Conservation (phyloP, 2,797 vertebrate species). For the Protonibea diacanthus region DNA sequence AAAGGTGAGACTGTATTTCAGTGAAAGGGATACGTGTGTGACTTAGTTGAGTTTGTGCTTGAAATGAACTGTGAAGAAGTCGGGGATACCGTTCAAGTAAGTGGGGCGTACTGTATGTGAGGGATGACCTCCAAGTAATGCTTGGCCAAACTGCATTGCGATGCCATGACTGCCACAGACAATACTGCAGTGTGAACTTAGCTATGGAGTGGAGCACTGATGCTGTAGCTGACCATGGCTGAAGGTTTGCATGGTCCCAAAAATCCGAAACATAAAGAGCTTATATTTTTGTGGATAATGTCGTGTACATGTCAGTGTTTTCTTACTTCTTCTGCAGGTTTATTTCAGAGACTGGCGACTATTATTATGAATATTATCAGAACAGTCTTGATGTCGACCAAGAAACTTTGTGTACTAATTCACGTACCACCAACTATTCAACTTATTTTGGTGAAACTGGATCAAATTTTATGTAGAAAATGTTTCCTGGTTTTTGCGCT, state of each 20-base stretch:
- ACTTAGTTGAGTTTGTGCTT: slow-evolving; percentile 35
- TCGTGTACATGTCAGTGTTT: background rate
- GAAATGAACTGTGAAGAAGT: slow-evolving; percentile 52
- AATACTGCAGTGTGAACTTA: slow-evolving; percentile 8
- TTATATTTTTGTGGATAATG: background rate
- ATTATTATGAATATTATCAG: background rate
- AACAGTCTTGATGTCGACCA: no score
- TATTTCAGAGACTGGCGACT: no score
- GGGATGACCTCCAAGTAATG: slow-evolving; percentile 19
- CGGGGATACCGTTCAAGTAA: slow-evolving; percentile 6
- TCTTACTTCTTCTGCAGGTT: background rate
- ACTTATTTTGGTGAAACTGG: no score
- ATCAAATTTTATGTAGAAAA: no score
- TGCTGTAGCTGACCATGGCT: background rate
- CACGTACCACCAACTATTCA: no score
- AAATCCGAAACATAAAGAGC: no score
- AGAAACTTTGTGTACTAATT: no score
- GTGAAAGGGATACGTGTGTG: slow-evolving; percentile 43
- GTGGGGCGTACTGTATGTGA: background rate
- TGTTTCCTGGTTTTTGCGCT: no score
- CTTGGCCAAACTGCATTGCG: slow-evolving; percentile 1
- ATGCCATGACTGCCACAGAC: slow-evolving; percentile 5
- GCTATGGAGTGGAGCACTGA: slow-evolving; percentile 13
- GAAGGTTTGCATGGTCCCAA: background rate
- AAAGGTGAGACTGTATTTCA: slow-evolving; percentile 64